Evolutionary conservation across 2,797 vertebrate species (phyloP).

Genomic region (Notolepis coatsorum): DNA sequence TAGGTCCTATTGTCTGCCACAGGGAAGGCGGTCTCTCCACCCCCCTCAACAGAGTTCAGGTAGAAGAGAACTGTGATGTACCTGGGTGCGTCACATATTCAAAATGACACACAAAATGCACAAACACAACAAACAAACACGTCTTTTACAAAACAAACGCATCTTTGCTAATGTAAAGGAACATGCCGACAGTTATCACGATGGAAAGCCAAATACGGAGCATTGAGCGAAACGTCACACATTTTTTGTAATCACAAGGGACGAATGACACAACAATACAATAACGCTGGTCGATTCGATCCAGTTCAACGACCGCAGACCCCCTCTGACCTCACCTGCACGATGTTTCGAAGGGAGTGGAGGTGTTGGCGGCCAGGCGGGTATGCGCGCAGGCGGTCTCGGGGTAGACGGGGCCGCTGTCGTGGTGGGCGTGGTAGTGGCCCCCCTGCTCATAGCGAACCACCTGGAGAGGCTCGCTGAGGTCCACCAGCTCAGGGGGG

Average conservation of each 20-base stretch:
- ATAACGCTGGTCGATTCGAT: not conserved
- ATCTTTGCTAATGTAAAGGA: slow-evolving; percentile 27
- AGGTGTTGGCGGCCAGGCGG: slow-evolving; percentile 89
- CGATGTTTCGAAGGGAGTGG: slow-evolving; percentile 95
- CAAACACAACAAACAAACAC: slow-evolving; percentile 4
- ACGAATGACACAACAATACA: slow-evolving; percentile 27
- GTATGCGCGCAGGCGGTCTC: slow-evolving; percentile 98
- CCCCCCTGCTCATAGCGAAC: slow-evolving; percentile 95
- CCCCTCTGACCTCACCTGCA: slow-evolving; percentile 87
- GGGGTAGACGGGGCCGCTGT: slow-evolving; percentile 96
- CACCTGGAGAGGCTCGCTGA: slow-evolving; percentile 97
- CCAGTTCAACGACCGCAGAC: not conserved
- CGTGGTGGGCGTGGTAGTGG: slow-evolving; percentile 97
- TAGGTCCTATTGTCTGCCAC: slow-evolving; percentile 99
- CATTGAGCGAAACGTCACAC: not conserved
- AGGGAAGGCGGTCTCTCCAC: slow-evolving; percentile 97
- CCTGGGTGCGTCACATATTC: slow-evolving; percentile 83
- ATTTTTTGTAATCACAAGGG: slow-evolving; percentile 24
- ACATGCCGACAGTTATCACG: slow-evolving; percentile 45
- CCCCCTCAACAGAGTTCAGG: slow-evolving; percentile 96
- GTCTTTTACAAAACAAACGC: not conserved
- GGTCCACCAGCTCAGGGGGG: slow-evolving; percentile 90
- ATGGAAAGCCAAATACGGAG: slow-evolving; percentile 15
- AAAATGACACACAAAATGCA: slow-evolving; percentile 51
- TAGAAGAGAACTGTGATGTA: slow-evolving; percentile 99